Evolutionary conservation across 2,888 invertebrate species (phyloP).

Genomic region (Pinctada fucata): DNA sequence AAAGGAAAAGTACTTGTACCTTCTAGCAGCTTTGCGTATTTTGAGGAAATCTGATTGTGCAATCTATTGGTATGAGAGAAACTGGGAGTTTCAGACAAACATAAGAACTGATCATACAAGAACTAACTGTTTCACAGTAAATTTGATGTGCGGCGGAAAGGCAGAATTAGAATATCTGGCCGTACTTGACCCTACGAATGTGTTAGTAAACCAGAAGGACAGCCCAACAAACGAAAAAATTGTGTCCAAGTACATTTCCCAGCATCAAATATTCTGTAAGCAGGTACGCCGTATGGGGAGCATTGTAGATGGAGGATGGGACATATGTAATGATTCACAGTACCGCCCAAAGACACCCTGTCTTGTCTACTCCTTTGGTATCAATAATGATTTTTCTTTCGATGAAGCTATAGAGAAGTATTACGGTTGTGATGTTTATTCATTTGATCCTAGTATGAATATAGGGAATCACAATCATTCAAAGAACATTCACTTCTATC

Average conservation of each 20-base stretch:
- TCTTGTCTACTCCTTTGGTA: conserved; percentile 13
- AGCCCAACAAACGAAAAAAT: not conserved
- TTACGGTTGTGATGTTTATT: conserved; percentile 13
- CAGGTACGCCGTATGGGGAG: conserved; percentile 10
- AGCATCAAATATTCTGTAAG: conserved; percentile 5
- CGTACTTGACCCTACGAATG: not conserved
- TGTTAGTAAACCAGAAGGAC: not conserved
- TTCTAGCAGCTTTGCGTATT: conserved; percentile 3
- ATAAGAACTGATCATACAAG: not conserved
- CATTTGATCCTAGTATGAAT: conserved; percentile 8
- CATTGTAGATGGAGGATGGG: conserved; percentile 20
- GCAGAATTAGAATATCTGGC: not conserved
- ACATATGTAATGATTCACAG: conserved; percentile 10
- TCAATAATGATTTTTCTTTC: too few relatives aligned
- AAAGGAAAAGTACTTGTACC: not conserved
- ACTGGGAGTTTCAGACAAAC: conserved; percentile 4
- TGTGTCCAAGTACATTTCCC: not conserved
- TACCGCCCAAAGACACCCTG: conserved; percentile 8
- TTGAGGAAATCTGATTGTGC: not conserved
- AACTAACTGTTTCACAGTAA: conserved; percentile 9
- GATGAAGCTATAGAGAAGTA: conserved; percentile 17
- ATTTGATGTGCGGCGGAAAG: not conserved
- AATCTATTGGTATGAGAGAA: conserved; percentile 13
- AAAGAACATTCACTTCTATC: conserved; percentile 13
- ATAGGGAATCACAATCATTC: conserved; percentile 1